Evolutionary conservation across 1,140 invertebrate species (phyloP).

Genomic region (Bombus pascuorum): DNA sequence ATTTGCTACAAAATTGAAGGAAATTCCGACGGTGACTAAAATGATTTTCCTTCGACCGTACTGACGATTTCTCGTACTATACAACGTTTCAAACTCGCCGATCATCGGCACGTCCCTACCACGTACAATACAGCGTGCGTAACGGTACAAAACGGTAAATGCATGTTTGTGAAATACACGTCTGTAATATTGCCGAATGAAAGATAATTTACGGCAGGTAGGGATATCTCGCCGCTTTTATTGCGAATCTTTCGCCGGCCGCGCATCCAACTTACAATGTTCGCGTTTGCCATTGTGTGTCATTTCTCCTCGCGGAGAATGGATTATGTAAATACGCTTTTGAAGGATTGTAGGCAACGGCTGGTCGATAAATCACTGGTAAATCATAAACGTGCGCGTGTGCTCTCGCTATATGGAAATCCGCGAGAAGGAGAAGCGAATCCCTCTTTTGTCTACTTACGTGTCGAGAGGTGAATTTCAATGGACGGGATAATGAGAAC

Average conservation of each 20-base stretch:
- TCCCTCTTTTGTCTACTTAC: slow-evolving; percentile 42
- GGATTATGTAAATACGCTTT: slow-evolving; percentile 52
- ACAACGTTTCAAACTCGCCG: no score
- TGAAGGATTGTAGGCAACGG: slow-evolving; percentile 49
- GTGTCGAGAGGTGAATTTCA: slow-evolving; percentile 30
- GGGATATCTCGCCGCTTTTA: slow-evolving; percentile 42
- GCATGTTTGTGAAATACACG: not conserved
- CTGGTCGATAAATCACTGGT: slow-evolving; percentile 45
- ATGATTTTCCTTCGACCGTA: not conserved
- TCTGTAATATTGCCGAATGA: slow-evolving; percentile 30
- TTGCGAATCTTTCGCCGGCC: slow-evolving; percentile 36
- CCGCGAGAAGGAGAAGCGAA: slow-evolving; percentile 27
- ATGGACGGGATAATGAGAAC: slow-evolving; percentile 42
- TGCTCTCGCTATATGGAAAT: slow-evolving; percentile 33
- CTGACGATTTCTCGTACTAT: not conserved
- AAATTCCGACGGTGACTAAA: no score
- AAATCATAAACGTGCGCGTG: slow-evolving; percentile 39
- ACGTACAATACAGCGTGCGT: not conserved
- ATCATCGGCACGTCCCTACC: not conserved
- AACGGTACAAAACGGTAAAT: not conserved
- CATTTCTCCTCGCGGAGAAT: slow-evolving; percentile 35
- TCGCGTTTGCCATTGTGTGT: slow-evolving; percentile 42
- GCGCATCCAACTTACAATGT: slow-evolving; percentile 4
- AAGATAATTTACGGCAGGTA: slow-evolving; percentile 55
- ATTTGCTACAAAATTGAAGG: no score